Evolutionary conservation across 2,888 invertebrate genomes (phyloP).

Genomic region (Leptinotarsa tumamoca): DNA sequence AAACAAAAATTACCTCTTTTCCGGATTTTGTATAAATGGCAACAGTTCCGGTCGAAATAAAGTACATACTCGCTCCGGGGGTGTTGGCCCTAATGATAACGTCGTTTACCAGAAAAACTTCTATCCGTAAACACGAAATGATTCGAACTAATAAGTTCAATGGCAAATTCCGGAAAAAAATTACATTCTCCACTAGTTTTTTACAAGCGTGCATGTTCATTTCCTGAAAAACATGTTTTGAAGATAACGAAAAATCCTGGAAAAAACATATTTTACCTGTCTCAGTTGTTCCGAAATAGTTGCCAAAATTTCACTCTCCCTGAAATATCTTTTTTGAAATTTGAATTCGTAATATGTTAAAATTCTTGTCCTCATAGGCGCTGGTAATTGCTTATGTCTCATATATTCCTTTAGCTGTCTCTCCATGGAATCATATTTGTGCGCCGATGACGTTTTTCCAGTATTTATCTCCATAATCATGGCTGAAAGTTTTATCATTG

Average conservation of each 20-base stretch:
- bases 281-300: slow-evolving; percentile 69
- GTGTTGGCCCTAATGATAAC: slow-evolving; percentile 69
- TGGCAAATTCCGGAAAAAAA: slow-evolving; percentile 69
- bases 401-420: slow-evolving; percentile 72
- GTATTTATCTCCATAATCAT: slow-evolving; percentile 63
- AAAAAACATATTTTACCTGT: slow-evolving; percentile 55
- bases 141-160: slow-evolving; percentile 67
- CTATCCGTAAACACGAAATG: slow-evolving; percentile 67
- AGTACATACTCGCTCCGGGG: slow-evolving; percentile 71
- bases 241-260: background rate
- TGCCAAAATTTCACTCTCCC: slow-evolving; percentile 69
- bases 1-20: slow-evolving; percentile 58
- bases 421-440: slow-evolving; percentile 69
- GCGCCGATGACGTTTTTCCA: slow-evolving; percentile 63
- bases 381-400: slow-evolving; percentile 71
- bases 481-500: slow-evolving; percentile 39
- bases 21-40: slow-evolving; percentile 69
- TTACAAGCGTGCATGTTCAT: slow-evolving; percentile 70
- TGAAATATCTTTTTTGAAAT: slow-evolving; percentile 72
- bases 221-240: slow-evolving; percentile 61
- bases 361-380: slow-evolving; percentile 69
- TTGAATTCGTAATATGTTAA: slow-evolving; percentile 71
- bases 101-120: slow-evolving; percentile 70
- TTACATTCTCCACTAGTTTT: slow-evolving; percentile 70
- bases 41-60: slow-evolving; percentile 71